A percentile compares a stretch with the other conserved stretches of the same genome.
Evolutionary conservation across 2,113 vertebrate species (phyloP).

Genomic region (Cololabis saira): DNA sequence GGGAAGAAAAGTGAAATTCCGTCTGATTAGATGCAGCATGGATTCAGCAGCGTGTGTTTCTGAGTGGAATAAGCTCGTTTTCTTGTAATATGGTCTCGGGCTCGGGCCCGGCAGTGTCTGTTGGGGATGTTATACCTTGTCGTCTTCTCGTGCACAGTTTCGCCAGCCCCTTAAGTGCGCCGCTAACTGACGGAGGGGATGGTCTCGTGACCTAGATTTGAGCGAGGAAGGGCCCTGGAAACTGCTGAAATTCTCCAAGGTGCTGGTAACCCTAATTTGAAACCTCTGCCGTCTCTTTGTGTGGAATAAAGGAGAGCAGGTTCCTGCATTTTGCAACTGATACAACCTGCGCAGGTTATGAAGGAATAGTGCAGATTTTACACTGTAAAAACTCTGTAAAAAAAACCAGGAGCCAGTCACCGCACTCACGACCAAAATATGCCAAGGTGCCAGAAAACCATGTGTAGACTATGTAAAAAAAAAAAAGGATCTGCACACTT

Average conservation of each 20-base stretch:
- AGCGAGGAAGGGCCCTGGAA: slow-evolving; percentile 42
- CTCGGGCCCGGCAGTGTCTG: slow-evolving; percentile 34
- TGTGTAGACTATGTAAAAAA: too few relatives aligned
- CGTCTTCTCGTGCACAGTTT: slow-evolving; percentile 32
- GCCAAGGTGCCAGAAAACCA: too few relatives aligned
- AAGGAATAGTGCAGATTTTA: slow-evolving; percentile 14
- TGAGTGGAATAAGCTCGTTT: slow-evolving; percentile 47
- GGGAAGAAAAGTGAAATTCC: neutral
- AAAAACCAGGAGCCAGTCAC: too few relatives aligned
- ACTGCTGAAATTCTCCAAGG: slow-evolving; percentile 70
- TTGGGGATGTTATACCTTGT: slow-evolving; percentile 43
- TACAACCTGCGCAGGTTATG: slow-evolving; percentile 19
- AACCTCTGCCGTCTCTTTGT: slow-evolving; percentile 52
- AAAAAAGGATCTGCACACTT: too few relatives aligned
- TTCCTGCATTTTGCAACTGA: slow-evolving; percentile 6
- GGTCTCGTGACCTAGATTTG: slow-evolving; percentile 68
- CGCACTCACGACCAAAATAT: too few relatives aligned
- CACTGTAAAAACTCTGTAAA: too few relatives aligned
- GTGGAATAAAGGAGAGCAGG: slow-evolving; percentile 8
- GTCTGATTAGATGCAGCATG: slow-evolving; percentile 7
- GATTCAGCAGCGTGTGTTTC: slow-evolving; percentile 17
- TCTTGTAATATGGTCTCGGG: slow-evolving; percentile 29
- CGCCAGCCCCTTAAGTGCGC: slow-evolving; percentile 45
- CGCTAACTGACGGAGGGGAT: slow-evolving; percentile 43
- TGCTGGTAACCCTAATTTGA: slow-evolving; percentile 70